These are phyloP conservation scores for Thymelicus acteon DNA, from an alignment of 2,888 invertebrate species.

Conservation along the genomic window DNA sequence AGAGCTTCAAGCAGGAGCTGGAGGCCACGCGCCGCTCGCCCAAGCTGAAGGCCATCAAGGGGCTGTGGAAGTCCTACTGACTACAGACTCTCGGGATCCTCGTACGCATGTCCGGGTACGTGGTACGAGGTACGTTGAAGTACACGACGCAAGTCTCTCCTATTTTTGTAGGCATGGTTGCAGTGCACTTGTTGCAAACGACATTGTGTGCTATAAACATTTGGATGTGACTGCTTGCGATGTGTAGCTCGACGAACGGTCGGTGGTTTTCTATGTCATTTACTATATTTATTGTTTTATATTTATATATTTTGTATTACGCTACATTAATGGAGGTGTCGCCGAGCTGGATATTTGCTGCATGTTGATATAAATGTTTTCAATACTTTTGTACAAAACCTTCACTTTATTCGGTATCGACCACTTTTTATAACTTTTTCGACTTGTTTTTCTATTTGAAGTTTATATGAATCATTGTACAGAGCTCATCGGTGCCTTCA, in stretches of 20 bases:
- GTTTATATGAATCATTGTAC: not conserved
- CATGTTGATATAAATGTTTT: not conserved
- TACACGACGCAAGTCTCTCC: not conserved
- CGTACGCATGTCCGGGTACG: not conserved
- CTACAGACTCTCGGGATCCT: conserved; percentile 55
- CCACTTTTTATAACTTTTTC: not conserved
- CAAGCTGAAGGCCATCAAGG: conserved; percentile 78
- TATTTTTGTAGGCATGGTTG: too few relatives aligned
- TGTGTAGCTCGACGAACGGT: not conserved
- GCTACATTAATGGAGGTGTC: conserved; percentile 11
- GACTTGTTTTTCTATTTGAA: not conserved
- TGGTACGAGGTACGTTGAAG: not conserved
- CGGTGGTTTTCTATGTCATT: conserved; percentile 20
- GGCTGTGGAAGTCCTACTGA: conserved; percentile 81
- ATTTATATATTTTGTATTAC: conserved; percentile 11
- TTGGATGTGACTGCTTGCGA: too few relatives aligned
- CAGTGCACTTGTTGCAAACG: too few relatives aligned
- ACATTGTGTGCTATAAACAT: too few relatives aligned
- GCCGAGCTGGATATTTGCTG: not conserved
- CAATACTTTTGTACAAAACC: conserved; percentile 1
- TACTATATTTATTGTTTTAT: conserved; percentile 24
- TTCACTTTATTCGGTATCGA: not conserved
- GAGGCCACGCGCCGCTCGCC: conserved; percentile 78
- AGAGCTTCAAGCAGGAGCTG: conserved; percentile 77
- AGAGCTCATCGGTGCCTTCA: conserved; percentile 1